Conservation (phyloP, 2,113 vertebrate species). For the Chelonoidis abingdonii region DNA sequence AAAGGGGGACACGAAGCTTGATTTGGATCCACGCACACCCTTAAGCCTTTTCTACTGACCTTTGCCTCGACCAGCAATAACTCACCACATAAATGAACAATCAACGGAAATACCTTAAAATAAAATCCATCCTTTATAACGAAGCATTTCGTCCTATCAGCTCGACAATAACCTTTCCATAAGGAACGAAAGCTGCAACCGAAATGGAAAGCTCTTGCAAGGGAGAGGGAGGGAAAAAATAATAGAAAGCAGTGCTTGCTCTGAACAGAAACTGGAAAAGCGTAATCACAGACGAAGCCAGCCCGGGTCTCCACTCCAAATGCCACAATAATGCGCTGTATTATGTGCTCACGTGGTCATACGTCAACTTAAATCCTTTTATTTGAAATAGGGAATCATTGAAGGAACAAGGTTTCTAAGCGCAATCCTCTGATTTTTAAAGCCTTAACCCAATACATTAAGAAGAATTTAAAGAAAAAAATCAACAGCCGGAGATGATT, state of each 20-base stretch:
- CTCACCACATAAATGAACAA: constrained; percentile 97
- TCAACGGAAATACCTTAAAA: constrained; percentile 99
- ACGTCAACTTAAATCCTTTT: constrained; percentile 98
- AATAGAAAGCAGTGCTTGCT: constrained; percentile 83
- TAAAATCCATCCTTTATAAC: constrained; percentile 97
- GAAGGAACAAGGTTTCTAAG: constrained; percentile 87
- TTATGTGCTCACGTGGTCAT: constrained; percentile 98
- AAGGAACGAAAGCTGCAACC: constrained; percentile 79
- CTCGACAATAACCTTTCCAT: constrained; percentile 83
- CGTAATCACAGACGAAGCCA: constrained; percentile 91
- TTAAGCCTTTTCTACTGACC: constrained; percentile 87
- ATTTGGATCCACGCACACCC: constrained; percentile 71
- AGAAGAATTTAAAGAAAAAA: constrained; percentile 58
- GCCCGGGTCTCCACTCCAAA: constrained; percentile 90
- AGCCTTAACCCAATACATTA: constrained; percentile 59
- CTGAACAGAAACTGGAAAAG: constrained; percentile 89
- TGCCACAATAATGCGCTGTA: constrained; percentile 92
- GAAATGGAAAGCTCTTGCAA: constrained; percentile 76
- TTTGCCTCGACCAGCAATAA: constrained; percentile 91
- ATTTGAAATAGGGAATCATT: constrained; percentile 96
- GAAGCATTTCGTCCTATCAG: constrained; percentile 82
- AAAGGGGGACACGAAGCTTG: constrained; percentile 77
- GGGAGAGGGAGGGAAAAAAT: constrained; percentile 58
- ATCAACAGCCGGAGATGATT: constrained; percentile 15
- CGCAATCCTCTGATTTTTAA: constrained; percentile 64